Conservation (phyloP, 2,113 vertebrate species). For the Cercocebus atys region DNA sequence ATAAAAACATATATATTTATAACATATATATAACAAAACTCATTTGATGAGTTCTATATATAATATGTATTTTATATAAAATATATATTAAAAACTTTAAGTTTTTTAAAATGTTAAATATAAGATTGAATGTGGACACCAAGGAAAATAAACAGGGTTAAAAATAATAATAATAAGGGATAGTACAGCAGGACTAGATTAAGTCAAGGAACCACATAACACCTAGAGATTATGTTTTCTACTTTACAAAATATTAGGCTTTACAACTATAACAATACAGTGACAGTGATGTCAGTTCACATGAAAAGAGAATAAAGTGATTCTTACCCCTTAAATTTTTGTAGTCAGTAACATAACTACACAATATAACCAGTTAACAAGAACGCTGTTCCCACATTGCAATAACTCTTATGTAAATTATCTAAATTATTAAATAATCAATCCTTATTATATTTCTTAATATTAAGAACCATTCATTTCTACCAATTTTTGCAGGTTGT, state of each 20-base stretch:
- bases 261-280: slow-evolving; percentile 48
- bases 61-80: too few relatives aligned
- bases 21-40: too few relatives aligned
- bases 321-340: neutral
- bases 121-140: neutral
- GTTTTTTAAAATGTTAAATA: neutral
- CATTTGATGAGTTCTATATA: too few relatives aligned
- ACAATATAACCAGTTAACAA: neutral
- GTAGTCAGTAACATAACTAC: neutral
- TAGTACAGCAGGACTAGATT: fast-evolving
- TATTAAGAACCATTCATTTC: slow-evolving; percentile 53
- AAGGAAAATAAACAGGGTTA: neutral
- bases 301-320: neutral
- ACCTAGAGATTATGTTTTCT: slow-evolving; percentile 22
- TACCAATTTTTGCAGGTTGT: slow-evolving; percentile 45
- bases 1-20: too few relatives aligned
- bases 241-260: slow-evolving; percentile 70
- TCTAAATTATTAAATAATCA: slow-evolving; percentile 48
- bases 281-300: fast-evolving
- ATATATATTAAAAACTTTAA: neutral
- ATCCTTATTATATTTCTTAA: slow-evolving; percentile 46
- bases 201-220: fast-evolving
- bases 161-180: neutral
- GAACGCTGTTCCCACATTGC: neutral
- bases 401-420: slow-evolving; percentile 17